These are phyloP conservation scores for Lycaon pictus DNA, from an alignment of 2,113 vertebrate species.

Conservation along the genomic window DNA sequence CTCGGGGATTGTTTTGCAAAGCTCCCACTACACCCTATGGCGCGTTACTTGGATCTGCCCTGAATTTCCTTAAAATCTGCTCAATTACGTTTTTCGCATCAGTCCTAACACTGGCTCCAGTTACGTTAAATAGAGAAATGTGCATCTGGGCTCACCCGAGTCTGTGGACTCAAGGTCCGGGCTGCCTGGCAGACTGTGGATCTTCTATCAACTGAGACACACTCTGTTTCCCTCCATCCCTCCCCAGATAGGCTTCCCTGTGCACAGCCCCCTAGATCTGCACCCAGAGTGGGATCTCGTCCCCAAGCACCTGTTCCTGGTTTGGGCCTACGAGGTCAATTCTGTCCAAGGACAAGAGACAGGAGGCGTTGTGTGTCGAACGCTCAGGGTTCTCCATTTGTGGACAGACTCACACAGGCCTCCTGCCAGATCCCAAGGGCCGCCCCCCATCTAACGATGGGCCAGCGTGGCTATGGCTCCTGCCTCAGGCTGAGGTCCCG, in stretches of 20 bases:
- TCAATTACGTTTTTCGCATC: fast-evolving
- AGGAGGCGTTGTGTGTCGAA: too few species aligned
- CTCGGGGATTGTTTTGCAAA: background rate
- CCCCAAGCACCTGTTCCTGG: background rate
- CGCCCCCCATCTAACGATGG: fast-evolving
- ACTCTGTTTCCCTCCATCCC: background rate
- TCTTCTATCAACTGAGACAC: background rate
- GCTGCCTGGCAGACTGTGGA: background rate
- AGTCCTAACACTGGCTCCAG: fast-evolving
- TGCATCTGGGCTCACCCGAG: too few species aligned
- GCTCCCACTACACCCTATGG: background rate
- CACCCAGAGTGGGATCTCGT: background rate
- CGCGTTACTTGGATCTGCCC: background rate
- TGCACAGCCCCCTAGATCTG: background rate
- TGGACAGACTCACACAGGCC: too few species aligned
- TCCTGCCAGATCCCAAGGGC: too few species aligned
- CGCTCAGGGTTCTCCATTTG: too few species aligned
- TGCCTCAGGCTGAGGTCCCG: too few species aligned
- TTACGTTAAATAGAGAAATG: background rate
- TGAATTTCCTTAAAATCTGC: background rate
- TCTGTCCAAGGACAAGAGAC: too few species aligned
- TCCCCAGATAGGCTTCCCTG: background rate
- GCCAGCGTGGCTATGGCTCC: too few species aligned
- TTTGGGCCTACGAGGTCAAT: background rate
- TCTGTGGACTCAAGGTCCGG: background rate